These are phyloP conservation scores for Melozone crissalis DNA, from an alignment of 2,113 vertebrate species.

Conservation along the genomic window DNA sequence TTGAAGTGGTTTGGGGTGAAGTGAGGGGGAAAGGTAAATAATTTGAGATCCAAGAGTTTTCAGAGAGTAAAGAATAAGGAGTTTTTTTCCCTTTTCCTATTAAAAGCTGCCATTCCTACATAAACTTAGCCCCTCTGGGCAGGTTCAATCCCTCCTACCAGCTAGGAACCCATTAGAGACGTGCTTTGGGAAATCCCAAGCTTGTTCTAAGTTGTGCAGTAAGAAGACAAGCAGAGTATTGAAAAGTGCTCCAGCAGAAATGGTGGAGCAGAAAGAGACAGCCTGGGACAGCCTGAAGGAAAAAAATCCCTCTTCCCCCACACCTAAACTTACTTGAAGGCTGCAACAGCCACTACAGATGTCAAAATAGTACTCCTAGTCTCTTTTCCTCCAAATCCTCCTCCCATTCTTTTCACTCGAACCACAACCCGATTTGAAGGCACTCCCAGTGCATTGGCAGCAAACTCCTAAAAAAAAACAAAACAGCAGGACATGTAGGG, in stretches of 20 bases:
- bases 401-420: constrained; percentile 93
- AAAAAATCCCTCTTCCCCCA: neutral
- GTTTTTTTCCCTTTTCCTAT: fast-evolving
- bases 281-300: neutral
- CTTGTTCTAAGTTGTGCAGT: neutral
- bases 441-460: constrained; percentile 85
- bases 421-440: constrained; percentile 85
- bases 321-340: constrained; percentile 81
- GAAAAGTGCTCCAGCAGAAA: neutral
- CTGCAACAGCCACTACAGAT: constrained; percentile 87
- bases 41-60: neutral
- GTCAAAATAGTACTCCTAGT: constrained; percentile 81
- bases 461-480: constrained; percentile 56
- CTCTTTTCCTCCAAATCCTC: constrained; percentile 98
- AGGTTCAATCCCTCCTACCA: neutral
- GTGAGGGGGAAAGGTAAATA: neutral
- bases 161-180: neutral
- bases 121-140: neutral
- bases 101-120: neutral
- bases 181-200: neutral
- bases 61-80: neutral
- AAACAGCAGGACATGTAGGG: neutral
- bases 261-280: neutral
- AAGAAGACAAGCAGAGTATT: neutral
- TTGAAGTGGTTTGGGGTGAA: neutral